A percentile compares a stretch with the other conserved stretches of the same genome.
These are phyloP conservation scores for Lophotriccus pileatus DNA, from an alignment of 2,797 vertebrate species.

Conservation along the genomic window DNA sequence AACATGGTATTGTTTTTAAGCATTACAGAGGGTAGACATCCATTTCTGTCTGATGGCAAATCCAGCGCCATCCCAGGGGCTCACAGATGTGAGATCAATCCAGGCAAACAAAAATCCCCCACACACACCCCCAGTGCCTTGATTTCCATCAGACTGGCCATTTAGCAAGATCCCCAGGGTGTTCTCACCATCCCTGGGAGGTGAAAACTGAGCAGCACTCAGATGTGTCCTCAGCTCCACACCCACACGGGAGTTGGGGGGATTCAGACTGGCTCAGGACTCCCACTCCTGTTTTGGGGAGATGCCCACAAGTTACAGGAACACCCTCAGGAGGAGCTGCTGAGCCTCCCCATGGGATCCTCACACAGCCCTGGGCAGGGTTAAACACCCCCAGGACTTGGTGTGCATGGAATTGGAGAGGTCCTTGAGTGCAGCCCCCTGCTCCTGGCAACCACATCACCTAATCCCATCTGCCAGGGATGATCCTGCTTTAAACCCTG, in stretches of 20 bases:
- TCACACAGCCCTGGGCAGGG: too few relatives aligned
- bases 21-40: not conserved
- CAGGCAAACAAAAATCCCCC: not conserved
- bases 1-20: not conserved
- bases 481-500: not conserved
- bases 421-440: not conserved
- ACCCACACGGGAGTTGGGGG: not conserved
- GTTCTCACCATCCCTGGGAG: not conserved
- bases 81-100: not conserved
- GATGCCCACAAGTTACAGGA: too few relatives aligned
- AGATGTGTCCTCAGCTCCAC: not conserved
- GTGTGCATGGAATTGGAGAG: not conserved
- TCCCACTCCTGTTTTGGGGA: not conserved
- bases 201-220: not conserved
- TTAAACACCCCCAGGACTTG: too few relatives aligned
- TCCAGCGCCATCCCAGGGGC: not conserved
- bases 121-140: not conserved
- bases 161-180: not conserved
- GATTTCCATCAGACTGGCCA: not conserved
- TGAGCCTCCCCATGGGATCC: too few relatives aligned
- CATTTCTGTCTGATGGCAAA: not conserved
- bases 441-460: not conserved
- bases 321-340: too few relatives aligned
- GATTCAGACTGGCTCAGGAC: not conserved
- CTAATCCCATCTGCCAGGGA: not conserved